Evolutionary conservation across 2,888 invertebrate species (phyloP).

Genomic region (Scaptomyza polygonia): DNA sequence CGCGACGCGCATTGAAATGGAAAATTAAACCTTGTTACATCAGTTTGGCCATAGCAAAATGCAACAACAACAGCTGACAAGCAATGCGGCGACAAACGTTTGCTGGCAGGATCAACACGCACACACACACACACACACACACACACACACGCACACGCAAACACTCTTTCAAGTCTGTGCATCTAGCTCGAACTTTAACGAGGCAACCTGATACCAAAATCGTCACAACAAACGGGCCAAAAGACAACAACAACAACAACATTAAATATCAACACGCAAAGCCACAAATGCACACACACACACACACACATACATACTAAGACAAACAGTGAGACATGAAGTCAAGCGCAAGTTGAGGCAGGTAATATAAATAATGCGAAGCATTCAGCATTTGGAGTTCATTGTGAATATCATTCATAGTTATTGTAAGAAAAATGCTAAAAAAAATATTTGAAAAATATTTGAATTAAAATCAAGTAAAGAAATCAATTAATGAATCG

Average conservation of each 20-base stretch:
- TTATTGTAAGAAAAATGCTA: no score
- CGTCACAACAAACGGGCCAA: constrained; percentile 65
- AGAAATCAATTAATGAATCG: not conserved
- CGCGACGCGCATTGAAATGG: constrained; percentile 82
- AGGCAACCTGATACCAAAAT: constrained; percentile 77
- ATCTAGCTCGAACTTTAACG: constrained; percentile 52
- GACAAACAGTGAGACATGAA: constrained; percentile 28
- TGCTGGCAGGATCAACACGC: constrained; percentile 62
- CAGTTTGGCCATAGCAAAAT: constrained; percentile 70
- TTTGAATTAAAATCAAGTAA: not conserved
- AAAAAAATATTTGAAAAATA: not conserved
- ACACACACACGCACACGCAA: constrained; percentile 38
- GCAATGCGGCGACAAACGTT: constrained; percentile 60
- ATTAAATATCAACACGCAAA: constrained; percentile 45
- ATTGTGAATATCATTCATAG: constrained; percentile 48
- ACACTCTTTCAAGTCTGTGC: no score
- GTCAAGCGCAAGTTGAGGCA: constrained; percentile 60
- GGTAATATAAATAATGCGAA: constrained; percentile 56
- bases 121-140: constrained; percentile 24
- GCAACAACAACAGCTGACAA: constrained; percentile 53
- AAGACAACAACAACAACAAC: constrained; percentile 35
- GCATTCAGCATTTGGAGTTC: constrained; percentile 27
- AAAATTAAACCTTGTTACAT: constrained; percentile 84
- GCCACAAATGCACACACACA: constrained; percentile 22
- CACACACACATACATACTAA: constrained; percentile 1